Base-by-base conservation (phyloP, 2,888 invertebrate species). In the Caenorhabditis doughertyi region DNA sequence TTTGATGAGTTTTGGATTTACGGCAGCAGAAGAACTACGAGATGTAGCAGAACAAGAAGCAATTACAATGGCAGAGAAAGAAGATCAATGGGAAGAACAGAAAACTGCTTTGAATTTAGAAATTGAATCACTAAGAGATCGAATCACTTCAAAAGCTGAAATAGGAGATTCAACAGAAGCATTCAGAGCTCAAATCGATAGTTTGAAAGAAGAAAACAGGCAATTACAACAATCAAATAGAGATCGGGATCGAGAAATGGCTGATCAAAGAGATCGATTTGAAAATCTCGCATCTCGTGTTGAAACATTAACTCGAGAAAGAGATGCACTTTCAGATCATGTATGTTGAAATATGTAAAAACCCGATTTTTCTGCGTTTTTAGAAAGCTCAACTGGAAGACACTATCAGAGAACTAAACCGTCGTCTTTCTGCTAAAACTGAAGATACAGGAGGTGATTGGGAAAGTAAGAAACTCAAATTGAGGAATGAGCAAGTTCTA, bases 311-410 rank as follows among this genome's bases (percentile, higher is more conserved):
- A 89, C 90, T 25, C 71, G 87, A 29, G 91, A 91, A 76, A 62
- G 89, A 32, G 88, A 87, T 42, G 62, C 87, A 25, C 79, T 89
- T 23, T 60, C 81, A 0, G 87, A 86, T 56, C 89, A 89, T 84
- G 90, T 90, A 35, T 49, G 83, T 70, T 44, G 25, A 18, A 18
- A 29, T 27, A 16, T n/a, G 18, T 1, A 47, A n/a, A n/a, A 21
- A 11, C 32, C 23, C 11, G 8, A 18, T 8, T 16, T 18, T 16
- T n/a, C 4, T 25, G 2, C 18, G 1, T 13, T 74, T 88, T 76
- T 67, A 90, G 90, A 85, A 85, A 83, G 62, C 84, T 11, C 90
- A 91, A 77, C 73, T 90, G 56, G 91, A 91, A 79, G 91, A 91
- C 47, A 89, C 87, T 13, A 91, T 90, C 27, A 74, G 89, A 0